Evolutionary conservation across 1,140 invertebrate species (phyloP).

Genomic region (Oreohelix idahoensis): DNA sequence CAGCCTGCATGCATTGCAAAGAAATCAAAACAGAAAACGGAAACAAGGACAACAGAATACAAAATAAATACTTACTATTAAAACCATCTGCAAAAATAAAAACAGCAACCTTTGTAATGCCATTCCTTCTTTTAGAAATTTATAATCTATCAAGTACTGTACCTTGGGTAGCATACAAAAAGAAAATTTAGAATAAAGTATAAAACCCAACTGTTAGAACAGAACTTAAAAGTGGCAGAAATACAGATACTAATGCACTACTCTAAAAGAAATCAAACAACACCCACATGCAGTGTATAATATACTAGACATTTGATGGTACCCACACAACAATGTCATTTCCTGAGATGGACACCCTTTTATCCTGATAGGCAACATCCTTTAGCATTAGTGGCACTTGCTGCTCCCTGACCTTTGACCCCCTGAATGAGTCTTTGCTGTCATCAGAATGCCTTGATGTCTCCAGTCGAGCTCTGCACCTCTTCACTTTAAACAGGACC

Average conservation of each 20-base stretch:
- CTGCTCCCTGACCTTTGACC: constrained; percentile 41
- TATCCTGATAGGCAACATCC: constrained; percentile 11
- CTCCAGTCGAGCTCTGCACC: constrained; percentile 46
- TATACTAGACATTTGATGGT: background rate
- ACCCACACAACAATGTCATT: constrained; percentile 35
- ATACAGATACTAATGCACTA: background rate
- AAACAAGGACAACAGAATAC: background rate
- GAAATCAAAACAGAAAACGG: background rate
- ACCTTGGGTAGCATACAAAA: too few species aligned
- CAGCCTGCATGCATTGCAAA: background rate
- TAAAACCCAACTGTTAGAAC: background rate
- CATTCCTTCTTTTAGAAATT: background rate
- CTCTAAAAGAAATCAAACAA: too few species aligned
- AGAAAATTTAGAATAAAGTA: background rate
- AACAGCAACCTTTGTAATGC: background rate
- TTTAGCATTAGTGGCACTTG: constrained; percentile 55
- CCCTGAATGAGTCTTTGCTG: constrained; percentile 29
- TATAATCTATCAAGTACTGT: too few species aligned
- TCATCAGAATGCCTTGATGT: constrained; percentile 23
- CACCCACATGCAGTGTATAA: background rate
- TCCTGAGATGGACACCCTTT: background rate
- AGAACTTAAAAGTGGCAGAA: background rate
- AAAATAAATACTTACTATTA: constrained; percentile 2
- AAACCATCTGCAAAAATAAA: constrained; percentile 5
- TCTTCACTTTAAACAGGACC: constrained; percentile 64